Conservation (phyloP, 2,113 vertebrate species). For the Pao palembangensis region DNA sequence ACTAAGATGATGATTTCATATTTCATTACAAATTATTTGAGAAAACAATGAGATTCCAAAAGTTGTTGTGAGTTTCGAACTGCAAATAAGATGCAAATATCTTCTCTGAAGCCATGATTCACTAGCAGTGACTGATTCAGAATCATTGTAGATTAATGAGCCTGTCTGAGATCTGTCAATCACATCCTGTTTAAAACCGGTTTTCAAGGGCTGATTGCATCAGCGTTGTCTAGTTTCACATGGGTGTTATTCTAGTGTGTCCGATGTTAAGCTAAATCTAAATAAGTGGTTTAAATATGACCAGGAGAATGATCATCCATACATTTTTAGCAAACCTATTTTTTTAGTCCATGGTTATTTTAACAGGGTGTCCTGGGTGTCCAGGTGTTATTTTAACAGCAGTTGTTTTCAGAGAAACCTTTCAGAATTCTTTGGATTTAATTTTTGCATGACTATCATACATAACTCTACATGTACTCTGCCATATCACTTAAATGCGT, state of each 20-base stretch:
- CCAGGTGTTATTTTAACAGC: no score
- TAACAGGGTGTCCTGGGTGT: no score
- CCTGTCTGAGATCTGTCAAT: neutral
- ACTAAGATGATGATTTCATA: no score
- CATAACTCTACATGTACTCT: no score
- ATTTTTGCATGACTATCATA: no score
- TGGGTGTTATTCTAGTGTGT: slow-evolving; percentile 25
- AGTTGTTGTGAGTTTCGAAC: no score
- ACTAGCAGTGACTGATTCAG: neutral
- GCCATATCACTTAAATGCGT: no score
- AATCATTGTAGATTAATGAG: neutral
- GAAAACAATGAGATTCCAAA: no score
- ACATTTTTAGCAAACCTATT: neutral
- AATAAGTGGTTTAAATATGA: slow-evolving; percentile 13
- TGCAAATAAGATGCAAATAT: slow-evolving; percentile 21
- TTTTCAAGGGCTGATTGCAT: slow-evolving; percentile 18
- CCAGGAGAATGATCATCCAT: neutral
- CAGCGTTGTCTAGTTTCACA: slow-evolving; percentile 12
- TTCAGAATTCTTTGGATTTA: no score
- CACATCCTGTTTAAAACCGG: slow-evolving; percentile 4
- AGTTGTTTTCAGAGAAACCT: no score
- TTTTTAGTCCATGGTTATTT: neutral
- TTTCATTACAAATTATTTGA: no score
- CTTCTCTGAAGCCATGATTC: slow-evolving; percentile 19
- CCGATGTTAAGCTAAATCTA: neutral